Evolutionary conservation across 2,888 invertebrate species (phyloP).

Genomic region (Melanostoma mellinum): DNA sequence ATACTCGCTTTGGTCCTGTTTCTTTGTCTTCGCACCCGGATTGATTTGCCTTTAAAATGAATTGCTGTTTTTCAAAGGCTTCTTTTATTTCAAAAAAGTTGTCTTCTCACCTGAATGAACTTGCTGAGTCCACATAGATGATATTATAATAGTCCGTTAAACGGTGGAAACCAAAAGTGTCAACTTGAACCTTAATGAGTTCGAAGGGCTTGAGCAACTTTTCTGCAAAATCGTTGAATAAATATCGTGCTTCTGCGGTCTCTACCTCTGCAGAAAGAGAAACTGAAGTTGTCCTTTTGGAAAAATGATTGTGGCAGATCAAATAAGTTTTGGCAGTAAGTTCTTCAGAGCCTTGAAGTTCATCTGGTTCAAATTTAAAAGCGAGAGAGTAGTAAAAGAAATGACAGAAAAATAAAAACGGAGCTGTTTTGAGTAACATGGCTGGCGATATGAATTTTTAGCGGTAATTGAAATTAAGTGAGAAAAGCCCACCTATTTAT

Average conservation of each 20-base stretch:
- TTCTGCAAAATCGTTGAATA: slow-evolving; percentile 49
- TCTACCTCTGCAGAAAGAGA: slow-evolving; percentile 39
- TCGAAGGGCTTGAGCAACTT: slow-evolving; percentile 26
- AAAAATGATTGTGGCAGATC: slow-evolving; percentile 8
- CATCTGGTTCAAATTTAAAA: slow-evolving; percentile 20
- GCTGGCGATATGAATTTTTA: neutral
- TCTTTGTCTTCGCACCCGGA: slow-evolving; percentile 52
- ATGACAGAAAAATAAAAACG: slow-evolving; percentile 8
- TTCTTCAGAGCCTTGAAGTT: neutral
- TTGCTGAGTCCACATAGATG: slow-evolving; percentile 47
- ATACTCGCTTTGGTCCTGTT: slow-evolving; percentile 51
- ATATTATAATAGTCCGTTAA: slow-evolving; percentile 53
- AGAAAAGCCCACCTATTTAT: too few relatives aligned
- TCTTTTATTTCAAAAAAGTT: neutral
- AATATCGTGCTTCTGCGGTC: slow-evolving; percentile 14
- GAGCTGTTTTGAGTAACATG: slow-evolving; percentile 28
- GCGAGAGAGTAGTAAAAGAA: neutral
- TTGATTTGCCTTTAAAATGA: slow-evolving; percentile 38
- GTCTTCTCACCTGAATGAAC: slow-evolving; percentile 45
- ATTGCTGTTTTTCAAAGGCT: neutral
- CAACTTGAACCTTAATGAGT: slow-evolving; percentile 38
- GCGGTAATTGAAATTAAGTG: too few relatives aligned
- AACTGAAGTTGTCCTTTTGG: slow-evolving; percentile 19
- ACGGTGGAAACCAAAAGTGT: slow-evolving; percentile 6
- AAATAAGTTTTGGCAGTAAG: slow-evolving; percentile 1